Conservation (phyloP, 2,113 vertebrate genomes). For the Corvus moneduloides region DNA sequence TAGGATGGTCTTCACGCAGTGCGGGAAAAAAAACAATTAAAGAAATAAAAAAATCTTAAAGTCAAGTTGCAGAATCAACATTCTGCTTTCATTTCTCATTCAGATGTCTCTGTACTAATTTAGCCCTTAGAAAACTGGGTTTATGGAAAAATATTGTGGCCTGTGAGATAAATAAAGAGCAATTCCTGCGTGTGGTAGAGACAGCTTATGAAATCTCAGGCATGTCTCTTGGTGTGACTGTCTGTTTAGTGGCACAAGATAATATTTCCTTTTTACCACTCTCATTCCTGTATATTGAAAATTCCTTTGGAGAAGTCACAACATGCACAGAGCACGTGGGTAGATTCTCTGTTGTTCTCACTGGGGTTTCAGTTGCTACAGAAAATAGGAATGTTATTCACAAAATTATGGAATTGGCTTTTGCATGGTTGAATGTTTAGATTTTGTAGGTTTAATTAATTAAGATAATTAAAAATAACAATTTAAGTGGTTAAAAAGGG, state of each 20-base stretch:
- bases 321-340: rapidly evolving
- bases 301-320: background rate
- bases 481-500: too few species aligned
- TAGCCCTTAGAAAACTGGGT: background rate
- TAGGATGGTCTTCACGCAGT: background rate
- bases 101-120: background rate
- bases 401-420: too few species aligned
- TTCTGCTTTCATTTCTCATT: background rate
- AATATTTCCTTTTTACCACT: background rate
- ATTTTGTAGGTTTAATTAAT: too few species aligned
- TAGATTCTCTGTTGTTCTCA: background rate
- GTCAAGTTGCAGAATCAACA: background rate
- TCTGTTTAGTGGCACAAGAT: background rate
- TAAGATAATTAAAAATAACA: too few species aligned
- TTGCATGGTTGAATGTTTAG: too few species aligned
- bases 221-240: background rate
- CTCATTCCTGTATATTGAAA: background rate
- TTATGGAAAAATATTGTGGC: background rate
- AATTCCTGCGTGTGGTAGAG: background rate
- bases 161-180: background rate
- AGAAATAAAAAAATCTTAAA: background rate
- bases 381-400: background rate
- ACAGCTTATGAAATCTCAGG: background rate
- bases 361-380: background rate
- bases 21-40: background rate